Evolutionary conservation across 1,140 invertebrate species (phyloP).

Genomic region (Procambarus clarkii): DNA sequence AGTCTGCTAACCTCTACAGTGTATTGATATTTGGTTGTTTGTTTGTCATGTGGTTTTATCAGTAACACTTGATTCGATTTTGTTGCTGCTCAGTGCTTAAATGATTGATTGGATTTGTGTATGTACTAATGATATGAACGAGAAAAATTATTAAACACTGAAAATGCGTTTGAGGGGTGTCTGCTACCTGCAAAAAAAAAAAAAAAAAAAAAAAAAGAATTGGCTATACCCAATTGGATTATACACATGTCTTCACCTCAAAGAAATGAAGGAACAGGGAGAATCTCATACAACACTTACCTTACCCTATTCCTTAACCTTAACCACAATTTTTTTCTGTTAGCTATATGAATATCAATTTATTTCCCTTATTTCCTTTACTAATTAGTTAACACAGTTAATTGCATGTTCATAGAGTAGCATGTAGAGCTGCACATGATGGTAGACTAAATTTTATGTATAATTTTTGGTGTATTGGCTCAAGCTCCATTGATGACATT

Average conservation of each 20-base stretch:
- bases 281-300: conserved; percentile 64
- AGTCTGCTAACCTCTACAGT: neutral
- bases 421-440: conserved; percentile 48
- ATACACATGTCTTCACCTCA: conserved; percentile 29
- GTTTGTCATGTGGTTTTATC: conserved; percentile 35
- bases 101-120: conserved; percentile 39
- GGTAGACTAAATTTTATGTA: conserved; percentile 17
- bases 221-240: conserved; percentile 46
- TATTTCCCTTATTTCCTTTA: conserved; percentile 60
- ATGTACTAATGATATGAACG: conserved; percentile 33
- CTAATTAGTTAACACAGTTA: conserved; percentile 45
- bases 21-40: conserved; percentile 26
- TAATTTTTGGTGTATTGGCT: conserved; percentile 35
- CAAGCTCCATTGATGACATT: neutral
- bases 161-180: conserved; percentile 60
- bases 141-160: conserved; percentile 25
- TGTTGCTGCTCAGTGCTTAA: conserved; percentile 14
- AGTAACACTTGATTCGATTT: conserved; percentile 12
- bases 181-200: conserved; percentile 48
- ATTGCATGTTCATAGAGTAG: conserved; percentile 57
- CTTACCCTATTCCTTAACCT: conserved; percentile 38
- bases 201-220: conserved; percentile 44
- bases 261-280: conserved; percentile 69
- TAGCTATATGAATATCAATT: conserved; percentile 55
- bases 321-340: conserved; percentile 37